These are phyloP conservation scores for Brachypodius melanocephalos DNA, from an alignment of 2,113 vertebrate genomes.

Conservation along the genomic window DNA sequence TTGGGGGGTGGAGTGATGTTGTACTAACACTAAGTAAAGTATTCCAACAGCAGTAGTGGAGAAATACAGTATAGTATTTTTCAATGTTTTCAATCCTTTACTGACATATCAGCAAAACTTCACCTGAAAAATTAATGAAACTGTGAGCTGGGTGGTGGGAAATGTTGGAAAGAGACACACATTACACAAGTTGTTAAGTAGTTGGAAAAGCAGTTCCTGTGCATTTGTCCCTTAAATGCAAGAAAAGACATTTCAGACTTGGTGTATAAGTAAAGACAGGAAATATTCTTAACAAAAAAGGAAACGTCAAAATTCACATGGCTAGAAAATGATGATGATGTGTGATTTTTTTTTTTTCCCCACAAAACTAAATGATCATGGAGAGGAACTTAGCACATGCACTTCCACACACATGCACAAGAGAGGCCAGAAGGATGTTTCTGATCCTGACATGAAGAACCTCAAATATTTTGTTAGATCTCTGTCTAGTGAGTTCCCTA, in stretches of 20 bases:
- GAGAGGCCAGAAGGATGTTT: not conserved
- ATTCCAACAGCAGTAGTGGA: not conserved
- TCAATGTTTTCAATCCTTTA: not conserved
- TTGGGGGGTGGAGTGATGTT: not conserved
- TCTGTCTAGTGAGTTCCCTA: not conserved
- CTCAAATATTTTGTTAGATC: not conserved
- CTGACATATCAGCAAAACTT: constrained; percentile 27
- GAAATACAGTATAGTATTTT: not conserved
- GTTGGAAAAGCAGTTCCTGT: not conserved
- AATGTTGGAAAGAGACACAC: constrained; percentile 8
- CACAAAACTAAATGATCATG: fast-evolving
- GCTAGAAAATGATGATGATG: not conserved
- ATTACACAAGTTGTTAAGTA: not conserved
- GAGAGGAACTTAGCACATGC: not conserved
- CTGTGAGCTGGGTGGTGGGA: not conserved
- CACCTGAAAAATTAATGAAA: constrained; percentile 45
- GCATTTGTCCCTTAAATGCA: not conserved
- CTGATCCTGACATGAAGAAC: not conserved
- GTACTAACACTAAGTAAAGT: not conserved
- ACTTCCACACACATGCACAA: not conserved
- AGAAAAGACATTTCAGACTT: not conserved
- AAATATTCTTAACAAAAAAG: not conserved
- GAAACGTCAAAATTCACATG: not conserved
- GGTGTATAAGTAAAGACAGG: not conserved
- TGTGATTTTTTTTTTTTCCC: not conserved